Evolutionary conservation across 2,113 vertebrate genomes (phyloP), one percentile per base, ranked within the genome.

Genomic region (Prinia subflava): DNA sequence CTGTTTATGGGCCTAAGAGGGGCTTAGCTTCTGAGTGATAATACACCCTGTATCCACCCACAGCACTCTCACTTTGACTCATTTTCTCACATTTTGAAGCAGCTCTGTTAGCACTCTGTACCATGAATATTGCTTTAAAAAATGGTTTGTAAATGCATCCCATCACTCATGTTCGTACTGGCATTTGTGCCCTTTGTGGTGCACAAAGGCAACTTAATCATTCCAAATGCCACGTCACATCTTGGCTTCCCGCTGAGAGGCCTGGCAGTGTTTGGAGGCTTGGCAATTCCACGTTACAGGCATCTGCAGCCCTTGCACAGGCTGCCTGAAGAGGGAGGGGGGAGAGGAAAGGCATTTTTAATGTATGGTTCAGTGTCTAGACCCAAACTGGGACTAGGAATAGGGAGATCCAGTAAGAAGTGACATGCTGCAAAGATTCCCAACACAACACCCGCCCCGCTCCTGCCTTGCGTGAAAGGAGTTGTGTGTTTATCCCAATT

Each of bases 391-490:
- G 49, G 37, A 28, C 31, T 62, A 44, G n/a, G 22, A 85, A 15
- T 10, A 68, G 15, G 33, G 37, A 19, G 30, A 67, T 53, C 12
- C 28, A 42, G 22, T 55, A 75, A 91, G 56, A 60, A 79, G 19
- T 52, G 52, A n/a, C 2, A 10, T 28, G 27, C 49, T 68, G 44
- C 62, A 47, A 57, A 52, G 33, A 37, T 60, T 57, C 28, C 28
- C 11, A 3, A 15, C 6, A 15, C 14, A 52, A 12, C 11, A 6
- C 24, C 9, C 1, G 0, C 22, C 6, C 27, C 2, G 8, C 30
- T 74, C 35, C 30, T 47, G 33, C 60, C 27, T 33, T 17, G 15
- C 3, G 5, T 2, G 1, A 41, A 41, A 85, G 18, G 22, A 8
- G 4, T 30, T 33, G 19, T 10, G 12, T 1, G 0, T 94, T 93